Conservation (phyloP, 2,888 invertebrate genomes). For the Acrocyrtus sp. region DNA sequence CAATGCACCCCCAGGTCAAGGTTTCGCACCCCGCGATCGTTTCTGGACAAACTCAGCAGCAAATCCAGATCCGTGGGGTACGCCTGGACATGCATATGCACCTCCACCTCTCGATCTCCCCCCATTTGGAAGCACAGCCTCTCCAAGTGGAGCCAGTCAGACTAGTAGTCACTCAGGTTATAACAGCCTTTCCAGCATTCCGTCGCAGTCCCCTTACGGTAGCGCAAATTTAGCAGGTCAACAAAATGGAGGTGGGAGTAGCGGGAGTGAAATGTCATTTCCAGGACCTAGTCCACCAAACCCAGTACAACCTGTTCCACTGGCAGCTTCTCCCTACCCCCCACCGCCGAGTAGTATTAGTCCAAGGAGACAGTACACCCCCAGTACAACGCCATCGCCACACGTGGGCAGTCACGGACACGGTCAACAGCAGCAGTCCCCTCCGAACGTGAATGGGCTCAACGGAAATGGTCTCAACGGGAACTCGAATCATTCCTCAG, state of each 20-base stretch:
- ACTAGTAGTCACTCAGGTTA: slow-evolving; percentile 23
- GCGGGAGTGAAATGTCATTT: slow-evolving; percentile 50
- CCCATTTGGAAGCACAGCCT: slow-evolving; percentile 39
- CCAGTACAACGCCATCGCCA: slow-evolving; percentile 59
- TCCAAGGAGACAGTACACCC: slow-evolving; percentile 57
- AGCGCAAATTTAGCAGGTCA: slow-evolving; percentile 29
- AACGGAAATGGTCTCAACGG: slow-evolving; percentile 57
- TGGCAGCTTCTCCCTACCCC: slow-evolving; percentile 54
- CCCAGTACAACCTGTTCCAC: slow-evolving; percentile 53
- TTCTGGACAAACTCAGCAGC: slow-evolving; percentile 53
- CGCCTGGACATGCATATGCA: slow-evolving; percentile 24
- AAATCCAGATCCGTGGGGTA: slow-evolving; percentile 52
- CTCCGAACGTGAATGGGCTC: slow-evolving; percentile 35
- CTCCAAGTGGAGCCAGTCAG: slow-evolving; percentile 22
- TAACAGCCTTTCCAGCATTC: slow-evolving; percentile 52
- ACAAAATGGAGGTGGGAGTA: slow-evolving; percentile 33
- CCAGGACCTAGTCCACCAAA: slow-evolving; percentile 60
- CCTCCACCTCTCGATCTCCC: slow-evolving; percentile 54
- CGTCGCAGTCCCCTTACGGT: slow-evolving; percentile 50
- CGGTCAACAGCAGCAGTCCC: slow-evolving; percentile 27
- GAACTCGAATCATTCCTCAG: slow-evolving; percentile 54
- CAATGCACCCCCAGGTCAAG: slow-evolving; percentile 35
- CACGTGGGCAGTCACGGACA: slow-evolving; percentile 38
- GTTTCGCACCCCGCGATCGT: slow-evolving; percentile 57
- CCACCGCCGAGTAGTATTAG: slow-evolving; percentile 50